phyloP scores from a whole-genome alignment of 2,888 invertebrate genomes.

The Troilus luridus region DNA sequence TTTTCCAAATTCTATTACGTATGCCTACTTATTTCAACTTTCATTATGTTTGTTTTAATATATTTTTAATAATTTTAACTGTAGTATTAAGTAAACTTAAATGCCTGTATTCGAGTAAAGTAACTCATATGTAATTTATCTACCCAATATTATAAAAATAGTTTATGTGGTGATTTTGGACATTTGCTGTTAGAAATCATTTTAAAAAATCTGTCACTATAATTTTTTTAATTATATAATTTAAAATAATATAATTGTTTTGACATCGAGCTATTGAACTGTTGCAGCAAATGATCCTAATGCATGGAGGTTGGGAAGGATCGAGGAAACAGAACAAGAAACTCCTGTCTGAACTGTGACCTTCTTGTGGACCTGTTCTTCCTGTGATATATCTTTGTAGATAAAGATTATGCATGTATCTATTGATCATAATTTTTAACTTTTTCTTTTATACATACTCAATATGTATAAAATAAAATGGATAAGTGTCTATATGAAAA shows the following conservation, averaged over 20 bases:
- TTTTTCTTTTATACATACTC: not conserved
- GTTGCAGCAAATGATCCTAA: slow-evolving; percentile 80
- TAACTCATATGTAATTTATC: not conserved
- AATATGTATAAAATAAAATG: not conserved
- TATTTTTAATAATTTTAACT: not conserved
- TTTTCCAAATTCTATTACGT: not conserved
- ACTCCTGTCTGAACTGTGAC: slow-evolving; percentile 79
- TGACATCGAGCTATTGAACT: not conserved
- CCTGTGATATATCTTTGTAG: not conserved
- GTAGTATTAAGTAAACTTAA: not conserved
- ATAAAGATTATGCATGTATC: not conserved
- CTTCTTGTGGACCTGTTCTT: not conserved
- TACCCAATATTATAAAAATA: not conserved
- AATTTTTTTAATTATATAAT: not conserved
- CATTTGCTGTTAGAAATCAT: not conserved
- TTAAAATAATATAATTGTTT: not conserved
- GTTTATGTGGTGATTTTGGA: not conserved
- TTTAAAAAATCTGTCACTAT: not conserved
- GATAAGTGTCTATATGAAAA: not conserved
- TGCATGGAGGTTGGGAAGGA: slow-evolving; percentile 85
- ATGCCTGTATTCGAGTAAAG: not conserved
- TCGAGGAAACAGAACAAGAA: slow-evolving; percentile 86
- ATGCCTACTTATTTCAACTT: not conserved
- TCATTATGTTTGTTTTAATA: not conserved
- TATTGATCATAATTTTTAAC: not conserved